phyloP scores from a whole-genome alignment of 1,140 invertebrate species.

The Drosophila leontia region DNA sequence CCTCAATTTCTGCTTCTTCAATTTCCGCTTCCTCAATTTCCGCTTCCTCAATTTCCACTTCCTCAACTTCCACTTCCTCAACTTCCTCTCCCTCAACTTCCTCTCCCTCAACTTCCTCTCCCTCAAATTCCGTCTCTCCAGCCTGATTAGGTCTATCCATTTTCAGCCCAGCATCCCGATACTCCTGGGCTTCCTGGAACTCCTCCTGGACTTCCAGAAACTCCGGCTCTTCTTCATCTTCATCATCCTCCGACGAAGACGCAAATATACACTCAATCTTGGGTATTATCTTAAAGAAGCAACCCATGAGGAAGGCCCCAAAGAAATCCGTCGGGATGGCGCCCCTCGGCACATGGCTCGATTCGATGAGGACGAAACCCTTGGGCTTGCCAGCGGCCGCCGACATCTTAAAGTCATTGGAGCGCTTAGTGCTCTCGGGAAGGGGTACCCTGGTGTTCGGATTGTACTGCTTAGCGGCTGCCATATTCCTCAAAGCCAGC shows the following conservation, averaged over 20 bases:
- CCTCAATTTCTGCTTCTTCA: background rate
- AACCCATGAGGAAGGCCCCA: background rate
- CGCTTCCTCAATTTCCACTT: no score
- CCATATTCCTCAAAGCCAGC: background rate
- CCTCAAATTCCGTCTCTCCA: background rate
- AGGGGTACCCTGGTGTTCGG: no score
- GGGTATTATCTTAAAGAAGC: slow-evolving; percentile 4
- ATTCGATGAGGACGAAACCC: slow-evolving; percentile 9
- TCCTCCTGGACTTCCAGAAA: no score
- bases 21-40: background rate
- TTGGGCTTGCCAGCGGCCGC: background rate
- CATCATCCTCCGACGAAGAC: background rate
- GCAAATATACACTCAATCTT: background rate
- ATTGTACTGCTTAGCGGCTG: background rate
- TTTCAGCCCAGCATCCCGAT: background rate
- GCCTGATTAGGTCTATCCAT: background rate
- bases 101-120: background rate
- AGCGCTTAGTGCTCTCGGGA: background rate
- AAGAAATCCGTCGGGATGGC: background rate
- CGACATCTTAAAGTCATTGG: background rate
- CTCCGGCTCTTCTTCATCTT: background rate
- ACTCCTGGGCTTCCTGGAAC: background rate
- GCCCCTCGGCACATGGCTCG: slow-evolving; percentile 1
- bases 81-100: no score
- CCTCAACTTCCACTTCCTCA: no score